These are phyloP conservation scores for Poecilia picta DNA, from an alignment of 2,797 vertebrate genomes.

Conservation along the genomic window DNA sequence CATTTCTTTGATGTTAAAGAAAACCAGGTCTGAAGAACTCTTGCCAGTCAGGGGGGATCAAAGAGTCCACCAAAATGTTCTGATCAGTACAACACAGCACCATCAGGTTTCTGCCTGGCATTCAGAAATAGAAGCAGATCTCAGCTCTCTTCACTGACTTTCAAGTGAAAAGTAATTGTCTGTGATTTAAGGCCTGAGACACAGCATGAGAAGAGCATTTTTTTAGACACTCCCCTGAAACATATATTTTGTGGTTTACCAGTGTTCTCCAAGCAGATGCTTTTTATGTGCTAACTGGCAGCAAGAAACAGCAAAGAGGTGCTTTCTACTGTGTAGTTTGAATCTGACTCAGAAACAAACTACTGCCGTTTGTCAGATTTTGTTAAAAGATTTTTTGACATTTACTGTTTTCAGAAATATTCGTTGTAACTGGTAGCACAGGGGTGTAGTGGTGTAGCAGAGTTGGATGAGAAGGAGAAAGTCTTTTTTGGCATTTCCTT, in stretches of 20 bases:
- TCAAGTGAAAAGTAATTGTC: background rate
- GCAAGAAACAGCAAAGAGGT: background rate
- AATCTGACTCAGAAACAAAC: background rate
- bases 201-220: background rate
- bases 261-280: background rate
- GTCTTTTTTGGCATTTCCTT: background rate
- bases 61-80: background rate
- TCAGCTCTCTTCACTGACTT: background rate
- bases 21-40: constrained; percentile 2
- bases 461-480: background rate
- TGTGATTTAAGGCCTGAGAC: background rate
- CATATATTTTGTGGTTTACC: background rate
- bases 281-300: background rate
- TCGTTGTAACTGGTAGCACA: background rate
- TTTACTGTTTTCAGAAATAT: background rate
- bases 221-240: constrained; percentile 1
- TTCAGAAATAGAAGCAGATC: constrained; percentile 3
- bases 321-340: background rate
- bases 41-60: background rate
- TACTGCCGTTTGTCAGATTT: background rate
- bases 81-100: background rate
- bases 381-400: background rate
- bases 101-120: background rate
- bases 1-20: constrained; percentile 19
- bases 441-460: background rate